Evolutionary conservation across 2,113 vertebrate genomes (phyloP).

Genomic region (Crocuta crocuta): DNA sequence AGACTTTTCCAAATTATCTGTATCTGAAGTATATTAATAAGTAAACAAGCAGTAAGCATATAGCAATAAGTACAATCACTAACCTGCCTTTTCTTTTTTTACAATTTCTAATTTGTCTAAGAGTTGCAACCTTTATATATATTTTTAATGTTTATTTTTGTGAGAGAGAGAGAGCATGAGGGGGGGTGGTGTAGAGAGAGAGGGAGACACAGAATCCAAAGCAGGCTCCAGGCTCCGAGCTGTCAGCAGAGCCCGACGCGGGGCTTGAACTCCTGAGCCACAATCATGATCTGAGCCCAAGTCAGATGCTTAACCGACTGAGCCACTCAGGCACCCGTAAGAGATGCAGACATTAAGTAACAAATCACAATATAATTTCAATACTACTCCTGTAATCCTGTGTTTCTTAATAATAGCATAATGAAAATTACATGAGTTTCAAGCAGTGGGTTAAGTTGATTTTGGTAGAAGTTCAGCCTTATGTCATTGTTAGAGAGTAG

Average conservation of each 20-base stretch:
- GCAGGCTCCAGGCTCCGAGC: too few species aligned
- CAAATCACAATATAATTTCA: neutral
- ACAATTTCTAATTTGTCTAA: neutral
- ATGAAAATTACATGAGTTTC: neutral
- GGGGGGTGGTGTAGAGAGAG: too few species aligned
- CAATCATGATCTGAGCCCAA: too few species aligned
- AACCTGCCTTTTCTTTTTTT: neutral
- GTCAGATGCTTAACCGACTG: too few species aligned
- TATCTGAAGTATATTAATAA: slow-evolving; percentile 29
- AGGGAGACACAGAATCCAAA: too few species aligned
- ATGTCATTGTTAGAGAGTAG: neutral
- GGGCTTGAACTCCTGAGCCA: too few species aligned
- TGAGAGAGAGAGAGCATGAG: too few species aligned
- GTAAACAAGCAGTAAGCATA: neutral
- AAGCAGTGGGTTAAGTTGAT: neutral
- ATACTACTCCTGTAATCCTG: neutral
- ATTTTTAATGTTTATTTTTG: too few species aligned
- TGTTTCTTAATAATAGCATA: neutral
- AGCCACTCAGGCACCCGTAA: neutral
- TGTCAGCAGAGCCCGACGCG: too few species aligned
- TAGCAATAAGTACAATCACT: neutral
- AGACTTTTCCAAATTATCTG: neutral
- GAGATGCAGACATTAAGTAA: neutral
- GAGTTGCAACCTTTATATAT: neutral
- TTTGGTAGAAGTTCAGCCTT: neutral